Conservation (phyloP, 2,797 vertebrate species). For the Psittacula derbiana region DNA sequence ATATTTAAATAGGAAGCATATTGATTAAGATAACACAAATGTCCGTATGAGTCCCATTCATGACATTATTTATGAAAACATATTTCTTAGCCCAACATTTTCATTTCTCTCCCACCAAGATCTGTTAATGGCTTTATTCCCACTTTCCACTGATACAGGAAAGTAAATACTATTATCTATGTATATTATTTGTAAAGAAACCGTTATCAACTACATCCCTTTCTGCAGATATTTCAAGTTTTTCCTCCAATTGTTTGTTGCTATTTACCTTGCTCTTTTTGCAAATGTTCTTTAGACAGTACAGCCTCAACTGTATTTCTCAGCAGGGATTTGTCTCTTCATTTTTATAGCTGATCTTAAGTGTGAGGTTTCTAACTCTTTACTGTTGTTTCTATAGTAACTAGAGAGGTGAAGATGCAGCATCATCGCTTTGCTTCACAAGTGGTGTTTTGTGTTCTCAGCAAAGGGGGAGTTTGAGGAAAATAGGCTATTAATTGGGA, state of each 20-base stretch:
- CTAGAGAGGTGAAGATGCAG: constrained; percentile 59
- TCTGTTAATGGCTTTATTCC: not conserved
- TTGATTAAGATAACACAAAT: not conserved
- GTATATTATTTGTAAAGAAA: not conserved
- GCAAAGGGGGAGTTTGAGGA: constrained; percentile 40
- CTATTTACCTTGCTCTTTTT: constrained; percentile 34
- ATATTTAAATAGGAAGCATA: not conserved
- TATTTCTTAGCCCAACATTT: not conserved
- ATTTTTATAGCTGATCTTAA: constrained; percentile 68
- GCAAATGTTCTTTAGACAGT: constrained; percentile 22
- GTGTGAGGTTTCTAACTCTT: constrained; percentile 48
- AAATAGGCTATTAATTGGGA: constrained; percentile 53
- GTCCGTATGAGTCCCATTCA: not conserved
- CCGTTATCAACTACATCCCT: not conserved
- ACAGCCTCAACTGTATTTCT: constrained; percentile 33
- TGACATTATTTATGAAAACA: not conserved
- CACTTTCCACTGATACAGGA: not conserved
- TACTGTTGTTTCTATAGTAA: constrained; percentile 77
- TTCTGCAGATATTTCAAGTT: not conserved
- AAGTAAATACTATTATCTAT: not conserved
- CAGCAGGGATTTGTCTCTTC: constrained; percentile 58
- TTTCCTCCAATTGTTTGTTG: constrained; percentile 14
- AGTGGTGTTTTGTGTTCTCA: constrained; percentile 69
- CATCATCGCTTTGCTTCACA: constrained; percentile 65
- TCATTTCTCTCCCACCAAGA: not conserved